Base-by-base conservation (phyloP, 30 jellyfish, hydroid and myxozoan species). In the Calvadosia cruxmelitensis region DNA sequence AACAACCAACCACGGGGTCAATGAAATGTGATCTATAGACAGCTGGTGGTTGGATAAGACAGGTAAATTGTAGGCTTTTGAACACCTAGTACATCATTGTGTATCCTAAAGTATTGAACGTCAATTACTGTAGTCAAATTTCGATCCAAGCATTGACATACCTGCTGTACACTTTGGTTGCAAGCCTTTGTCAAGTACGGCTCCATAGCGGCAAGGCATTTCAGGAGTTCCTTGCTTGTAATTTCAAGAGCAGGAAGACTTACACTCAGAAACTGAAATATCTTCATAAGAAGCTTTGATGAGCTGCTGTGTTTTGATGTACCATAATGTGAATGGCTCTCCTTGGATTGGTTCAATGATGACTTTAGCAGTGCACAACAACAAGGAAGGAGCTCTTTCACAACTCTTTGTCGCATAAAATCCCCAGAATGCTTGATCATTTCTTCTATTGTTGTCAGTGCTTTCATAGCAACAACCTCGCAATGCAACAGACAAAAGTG, bases 391-490 rank as follows among this genome's bases (percentile, higher is more conserved):
- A 91, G 67, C 30, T 91, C 99, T 49, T 73, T 83, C 48, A 78
- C 62, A 71, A 91, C 29, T 61, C 99, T 64, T 73, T 82, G 94
- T 26, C 95, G 76, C 82, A 91, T 68, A 74, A 91, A 91, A 53
- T 91, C 99, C 20, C 87, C 93, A 2, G 99, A 72, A 66, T 76
- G 68, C 30, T 48, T 70, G 27, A 82, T 80, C 94, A 82, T 78
- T 2, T 53, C 62, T 30, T 76, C 50, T 20, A 82, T 49, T 13
- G 74, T 87, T n/a, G 82, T 94, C 1, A 91, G 65, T 0, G 93
- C 67, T 57, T 85, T 77, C 64, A 82, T 28, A 23, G 65, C 78
- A 0, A 91, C 63, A 27, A 78, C 83, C 99, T 91, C 75, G 23
- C 36, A 68, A 52, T 70, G 52, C n/a, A 36, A 52, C 15, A 0